Evolutionary conservation across 2,113 vertebrate species (phyloP).

Genomic region (Nymphicus hollandicus): DNA sequence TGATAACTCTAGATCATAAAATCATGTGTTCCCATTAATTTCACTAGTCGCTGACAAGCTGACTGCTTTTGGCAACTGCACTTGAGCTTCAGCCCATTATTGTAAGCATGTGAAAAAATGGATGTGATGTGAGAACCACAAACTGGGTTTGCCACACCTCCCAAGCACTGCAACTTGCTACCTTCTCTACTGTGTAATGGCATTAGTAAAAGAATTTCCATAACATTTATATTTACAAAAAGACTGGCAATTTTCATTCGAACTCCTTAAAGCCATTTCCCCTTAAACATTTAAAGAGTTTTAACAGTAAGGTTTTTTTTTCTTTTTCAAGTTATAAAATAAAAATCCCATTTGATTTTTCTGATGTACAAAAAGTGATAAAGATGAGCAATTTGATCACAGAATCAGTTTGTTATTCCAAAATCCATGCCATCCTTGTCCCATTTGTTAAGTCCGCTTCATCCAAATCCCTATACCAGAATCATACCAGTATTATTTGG

Average conservation of each 20-base stretch:
- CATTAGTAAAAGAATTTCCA: constrained; percentile 83
- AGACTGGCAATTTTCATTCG: constrained; percentile 74
- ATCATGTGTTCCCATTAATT: constrained; percentile 52
- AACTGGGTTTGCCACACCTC: constrained; percentile 64
- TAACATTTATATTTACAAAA: constrained; percentile 95
- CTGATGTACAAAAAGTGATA: constrained; percentile 99
- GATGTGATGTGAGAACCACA: constrained; percentile 59
- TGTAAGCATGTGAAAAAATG: constrained; percentile 35
- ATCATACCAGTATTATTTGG: constrained; percentile 84
- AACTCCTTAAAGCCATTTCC: constrained; percentile 96
- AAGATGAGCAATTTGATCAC: constrained; percentile 89
- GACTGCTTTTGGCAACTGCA: constrained; percentile 51
- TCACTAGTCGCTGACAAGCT: constrained; percentile 62
- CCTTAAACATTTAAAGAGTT: constrained; percentile 90
- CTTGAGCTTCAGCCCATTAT: constrained; percentile 59
- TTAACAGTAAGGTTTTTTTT: constrained; percentile 84
- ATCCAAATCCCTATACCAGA: constrained; percentile 74
- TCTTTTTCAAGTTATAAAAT: constrained; percentile 92
- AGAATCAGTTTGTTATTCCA: constrained; percentile 81
- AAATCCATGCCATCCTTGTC: constrained; percentile 75
- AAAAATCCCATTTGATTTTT: constrained; percentile 93
- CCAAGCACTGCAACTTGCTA: constrained; percentile 78
- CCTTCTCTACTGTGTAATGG: constrained; percentile 94
- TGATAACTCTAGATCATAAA: constrained; percentile 27
- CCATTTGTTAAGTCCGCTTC: constrained; percentile 71